Evolutionary conservation across 2,888 invertebrate species (phyloP).

Genomic region (Melitaea athalia): DNA sequence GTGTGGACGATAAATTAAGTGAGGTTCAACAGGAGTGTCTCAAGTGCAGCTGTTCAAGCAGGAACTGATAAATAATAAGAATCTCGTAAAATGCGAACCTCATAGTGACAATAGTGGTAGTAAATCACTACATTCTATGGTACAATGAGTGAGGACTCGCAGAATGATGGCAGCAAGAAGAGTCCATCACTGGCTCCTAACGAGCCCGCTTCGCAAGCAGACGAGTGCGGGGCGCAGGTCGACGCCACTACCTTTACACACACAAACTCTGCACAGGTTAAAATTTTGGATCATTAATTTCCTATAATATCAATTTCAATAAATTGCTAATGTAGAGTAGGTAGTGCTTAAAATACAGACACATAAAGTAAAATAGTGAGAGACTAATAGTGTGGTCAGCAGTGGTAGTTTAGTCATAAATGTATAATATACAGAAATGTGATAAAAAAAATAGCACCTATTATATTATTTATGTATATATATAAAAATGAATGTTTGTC

Average conservation of each 20-base stretch:
- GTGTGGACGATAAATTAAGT: slow-evolving; percentile 33
- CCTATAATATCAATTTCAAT: neutral
- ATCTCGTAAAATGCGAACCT: slow-evolving; percentile 57
- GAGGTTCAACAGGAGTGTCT: slow-evolving; percentile 27
- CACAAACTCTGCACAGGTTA: slow-evolving; percentile 59
- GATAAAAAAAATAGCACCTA: too few relatives aligned
- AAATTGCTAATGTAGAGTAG: neutral
- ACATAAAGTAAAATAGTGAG: too few relatives aligned
- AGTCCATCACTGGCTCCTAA: slow-evolving; percentile 49
- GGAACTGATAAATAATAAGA: slow-evolving; percentile 36
- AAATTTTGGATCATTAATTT: neutral
- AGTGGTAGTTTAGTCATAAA: too few relatives aligned
- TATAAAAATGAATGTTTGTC: too few relatives aligned
- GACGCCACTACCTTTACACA: slow-evolving; percentile 62
- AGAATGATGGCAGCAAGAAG: slow-evolving; percentile 65
- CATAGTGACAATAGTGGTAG: slow-evolving; percentile 49
- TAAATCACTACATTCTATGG: slow-evolving; percentile 56
- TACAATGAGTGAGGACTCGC: slow-evolving; percentile 76
- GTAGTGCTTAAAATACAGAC: too few relatives aligned
- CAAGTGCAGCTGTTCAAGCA: slow-evolving; percentile 54
- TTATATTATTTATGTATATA: too few relatives aligned
- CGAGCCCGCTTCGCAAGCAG: slow-evolving; percentile 45
- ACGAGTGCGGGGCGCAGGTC: slow-evolving; percentile 45
- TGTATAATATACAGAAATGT: too few relatives aligned
- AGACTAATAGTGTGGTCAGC: too few relatives aligned